Percentiles rank a stretch among this genome's conserved stretches.
Conservation (phyloP, 1,140 invertebrate genomes). For the Cydia amplana region DNA sequence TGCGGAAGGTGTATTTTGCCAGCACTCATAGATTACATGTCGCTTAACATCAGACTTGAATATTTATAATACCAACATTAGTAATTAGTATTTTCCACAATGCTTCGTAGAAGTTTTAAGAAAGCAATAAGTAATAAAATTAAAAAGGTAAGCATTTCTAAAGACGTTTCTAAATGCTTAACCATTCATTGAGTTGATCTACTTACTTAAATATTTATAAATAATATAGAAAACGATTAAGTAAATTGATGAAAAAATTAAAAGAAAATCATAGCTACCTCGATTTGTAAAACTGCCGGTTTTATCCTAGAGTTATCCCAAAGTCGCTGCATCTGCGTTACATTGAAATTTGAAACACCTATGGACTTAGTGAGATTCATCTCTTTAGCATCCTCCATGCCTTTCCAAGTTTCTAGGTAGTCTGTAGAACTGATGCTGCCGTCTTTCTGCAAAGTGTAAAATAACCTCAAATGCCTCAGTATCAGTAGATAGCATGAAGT, state of each 20-base stretch:
- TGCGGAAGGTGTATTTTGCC: no score
- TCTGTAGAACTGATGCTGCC: constrained; percentile 70
- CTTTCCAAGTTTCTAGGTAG: constrained; percentile 79
- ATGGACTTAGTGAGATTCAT: constrained; percentile 82
- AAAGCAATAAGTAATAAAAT: no score
- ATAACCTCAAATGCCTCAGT: no score
- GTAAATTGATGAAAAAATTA: neutral
- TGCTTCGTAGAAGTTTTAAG: no score
- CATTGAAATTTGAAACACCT: constrained; percentile 92
- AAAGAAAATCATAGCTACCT: constrained; percentile 46
- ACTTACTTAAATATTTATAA: no score
- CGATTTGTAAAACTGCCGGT: constrained; percentile 68
- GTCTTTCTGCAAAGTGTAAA: constrained; percentile 51
- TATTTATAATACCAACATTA: no score
- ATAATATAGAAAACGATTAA: neutral
- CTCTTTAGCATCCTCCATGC: constrained; percentile 81
- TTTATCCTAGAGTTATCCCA: constrained; percentile 73
- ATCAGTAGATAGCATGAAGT: neutral
- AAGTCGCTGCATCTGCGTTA: constrained; percentile 85
- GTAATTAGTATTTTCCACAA: no score
- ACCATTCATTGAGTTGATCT: no score
- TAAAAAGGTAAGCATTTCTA: no score
- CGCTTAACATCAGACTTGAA: no score
- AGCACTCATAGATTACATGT: no score
- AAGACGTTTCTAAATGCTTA: no score